These are phyloP conservation scores for Diprion similis DNA, from an alignment of 1,140 invertebrate species.

Conservation along the genomic window DNA sequence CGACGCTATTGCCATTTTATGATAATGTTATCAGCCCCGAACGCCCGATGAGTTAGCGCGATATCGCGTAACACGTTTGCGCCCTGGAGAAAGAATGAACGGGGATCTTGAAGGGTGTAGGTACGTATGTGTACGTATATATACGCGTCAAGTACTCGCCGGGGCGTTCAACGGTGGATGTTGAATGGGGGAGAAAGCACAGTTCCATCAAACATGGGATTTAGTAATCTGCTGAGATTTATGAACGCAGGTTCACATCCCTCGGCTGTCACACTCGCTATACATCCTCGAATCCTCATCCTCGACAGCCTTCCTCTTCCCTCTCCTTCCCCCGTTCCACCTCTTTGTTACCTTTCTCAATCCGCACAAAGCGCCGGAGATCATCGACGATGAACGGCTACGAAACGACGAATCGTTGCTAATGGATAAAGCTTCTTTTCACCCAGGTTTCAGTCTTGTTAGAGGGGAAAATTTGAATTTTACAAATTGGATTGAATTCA, in stretches of 20 bases:
- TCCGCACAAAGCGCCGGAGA: too few relatives aligned
- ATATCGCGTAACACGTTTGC: slow-evolving; percentile 35
- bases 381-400: too few relatives aligned
- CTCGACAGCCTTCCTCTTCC: slow-evolving; percentile 36
- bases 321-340: slow-evolving; percentile 35
- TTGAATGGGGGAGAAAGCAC: slow-evolving; percentile 24
- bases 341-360: slow-evolving; percentile 29
- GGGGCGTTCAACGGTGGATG: slow-evolving; percentile 25
- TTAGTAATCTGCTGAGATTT: slow-evolving; percentile 63
- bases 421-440: too few relatives aligned
- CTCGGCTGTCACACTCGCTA: slow-evolving; percentile 35
- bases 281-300: slow-evolving; percentile 21
- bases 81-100: too few relatives aligned
- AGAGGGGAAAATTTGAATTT: too few relatives aligned
- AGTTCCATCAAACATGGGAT: slow-evolving; percentile 61
- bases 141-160: slow-evolving; percentile 1
- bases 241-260: slow-evolving; percentile 56
- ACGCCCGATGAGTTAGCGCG: slow-evolving; percentile 53
- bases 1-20: slow-evolving; percentile 61
- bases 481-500: too few relatives aligned
- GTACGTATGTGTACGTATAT: slow-evolving; percentile 14
- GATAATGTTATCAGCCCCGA: slow-evolving; percentile 61
- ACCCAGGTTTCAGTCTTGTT: too few relatives aligned
- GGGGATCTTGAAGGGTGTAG: background rate
- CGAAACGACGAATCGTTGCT: too few relatives aligned